Percentiles rank a stretch among this genome's conserved stretches.
phyloP scores from a whole-genome alignment of 1,140 invertebrate species.

The Andrena cerasifolii region DNA sequence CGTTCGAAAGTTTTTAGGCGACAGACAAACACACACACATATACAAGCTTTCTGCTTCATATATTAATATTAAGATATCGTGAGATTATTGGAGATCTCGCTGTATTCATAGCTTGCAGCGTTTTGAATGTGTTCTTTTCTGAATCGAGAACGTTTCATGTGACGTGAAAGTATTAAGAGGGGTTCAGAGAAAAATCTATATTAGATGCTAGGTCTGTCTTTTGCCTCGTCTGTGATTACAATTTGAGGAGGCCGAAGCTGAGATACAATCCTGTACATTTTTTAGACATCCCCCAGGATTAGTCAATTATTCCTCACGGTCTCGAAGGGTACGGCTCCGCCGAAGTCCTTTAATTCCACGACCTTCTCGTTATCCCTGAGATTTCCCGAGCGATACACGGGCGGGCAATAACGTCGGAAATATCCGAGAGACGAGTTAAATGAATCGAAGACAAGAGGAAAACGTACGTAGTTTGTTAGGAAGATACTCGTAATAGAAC shows the following conservation, averaged over 20 bases:
- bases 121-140: no score
- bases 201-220: no score
- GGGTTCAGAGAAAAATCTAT: no score
- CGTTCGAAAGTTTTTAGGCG: no score
- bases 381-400: constrained; percentile 56
- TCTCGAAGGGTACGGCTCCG: constrained; percentile 15
- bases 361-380: constrained; percentile 39
- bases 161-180: no score
- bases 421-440: constrained; percentile 8
- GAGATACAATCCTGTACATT: neutral
- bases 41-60: no score
- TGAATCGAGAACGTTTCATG: no score
- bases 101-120: no score
- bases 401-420: constrained; percentile 17
- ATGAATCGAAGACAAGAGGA: constrained; percentile 21
- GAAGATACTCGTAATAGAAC: neutral
- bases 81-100: no score
- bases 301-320: constrained; percentile 25
- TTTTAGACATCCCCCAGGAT: neutral
- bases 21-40: no score
- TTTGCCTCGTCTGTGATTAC: no score
- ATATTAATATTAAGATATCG: no score
- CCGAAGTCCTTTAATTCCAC: constrained; percentile 47
- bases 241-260: neutral
- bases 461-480: neutral